Conservation (phyloP, 2,113 vertebrate genomes). For the Furnarius figulus region DNA sequence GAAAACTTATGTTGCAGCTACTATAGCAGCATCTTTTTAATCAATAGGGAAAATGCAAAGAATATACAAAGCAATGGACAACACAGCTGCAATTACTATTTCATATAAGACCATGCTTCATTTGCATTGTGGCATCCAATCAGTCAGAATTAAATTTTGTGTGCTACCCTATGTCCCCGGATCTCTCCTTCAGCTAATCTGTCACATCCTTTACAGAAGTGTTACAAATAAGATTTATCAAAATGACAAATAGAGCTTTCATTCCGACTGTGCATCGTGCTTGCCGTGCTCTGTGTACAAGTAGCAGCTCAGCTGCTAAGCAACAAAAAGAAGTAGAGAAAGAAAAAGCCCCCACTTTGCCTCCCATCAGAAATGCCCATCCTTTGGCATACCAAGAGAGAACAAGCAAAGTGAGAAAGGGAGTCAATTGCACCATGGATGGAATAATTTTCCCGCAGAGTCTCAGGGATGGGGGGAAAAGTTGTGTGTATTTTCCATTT, state of each 20-base stretch:
- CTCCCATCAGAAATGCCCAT: background rate
- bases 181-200: constrained; percentile 50
- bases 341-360: background rate
- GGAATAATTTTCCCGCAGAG: background rate
- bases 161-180: constrained; percentile 26
- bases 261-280: background rate
- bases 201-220: constrained; percentile 54
- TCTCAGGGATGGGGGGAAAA: background rate
- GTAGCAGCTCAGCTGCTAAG: constrained; percentile 51
- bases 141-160: constrained; percentile 49
- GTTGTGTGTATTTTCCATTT: background rate
- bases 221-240: constrained; percentile 48
- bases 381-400: background rate
- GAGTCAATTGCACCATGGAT: background rate
- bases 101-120: background rate
- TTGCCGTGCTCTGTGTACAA: background rate
- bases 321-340: background rate
- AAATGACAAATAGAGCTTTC: constrained; percentile 40
- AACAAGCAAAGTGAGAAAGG: background rate
- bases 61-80: background rate
- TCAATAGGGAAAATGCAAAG: background rate
- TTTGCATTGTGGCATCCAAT: constrained; percentile 30
- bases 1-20: background rate
- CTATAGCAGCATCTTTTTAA: background rate
- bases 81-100: background rate